phyloP scores from a whole-genome alignment of 2,113 vertebrate species.

The Cichladusa arquata region DNA sequence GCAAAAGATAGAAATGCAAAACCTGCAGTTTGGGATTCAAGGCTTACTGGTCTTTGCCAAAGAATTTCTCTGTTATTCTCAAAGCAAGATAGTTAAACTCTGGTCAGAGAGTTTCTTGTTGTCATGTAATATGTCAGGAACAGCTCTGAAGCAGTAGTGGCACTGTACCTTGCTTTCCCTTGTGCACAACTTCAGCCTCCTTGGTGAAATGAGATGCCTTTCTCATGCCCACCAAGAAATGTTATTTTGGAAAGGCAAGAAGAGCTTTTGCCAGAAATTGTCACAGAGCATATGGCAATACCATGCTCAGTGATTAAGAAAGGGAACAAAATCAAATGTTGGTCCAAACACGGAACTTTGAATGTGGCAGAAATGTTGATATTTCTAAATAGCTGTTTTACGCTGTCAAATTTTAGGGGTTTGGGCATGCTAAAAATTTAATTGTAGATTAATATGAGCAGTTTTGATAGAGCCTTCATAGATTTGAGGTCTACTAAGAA shows the following conservation, averaged over 20 bases:
- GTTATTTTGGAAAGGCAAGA: not conserved
- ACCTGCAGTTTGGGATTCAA: not conserved
- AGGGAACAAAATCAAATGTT: not conserved
- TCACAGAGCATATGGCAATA: not conserved
- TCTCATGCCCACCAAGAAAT: not conserved
- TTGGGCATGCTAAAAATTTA: not conserved
- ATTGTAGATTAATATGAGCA: not conserved
- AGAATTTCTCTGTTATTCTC: not conserved
- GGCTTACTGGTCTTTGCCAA: not conserved
- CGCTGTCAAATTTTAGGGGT: not conserved
- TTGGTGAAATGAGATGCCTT: not conserved
- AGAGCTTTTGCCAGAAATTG: not conserved
- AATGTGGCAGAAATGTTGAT: not conserved
- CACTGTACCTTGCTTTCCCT: not conserved
- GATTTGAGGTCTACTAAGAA: not conserved
- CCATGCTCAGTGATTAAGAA: not conserved
- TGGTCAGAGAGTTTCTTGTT: not conserved
- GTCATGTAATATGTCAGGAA: not conserved
- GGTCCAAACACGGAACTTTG: not conserved
- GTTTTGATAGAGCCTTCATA: not conserved
- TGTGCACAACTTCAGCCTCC: fast-evolving
- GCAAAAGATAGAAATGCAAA: not conserved
- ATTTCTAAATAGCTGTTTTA: not conserved
- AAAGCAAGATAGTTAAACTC: not conserved
- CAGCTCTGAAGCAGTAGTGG: not conserved